phyloP scores from a whole-genome alignment of 1,140 invertebrate genomes.

The Dreissena rostriformis region DNA sequence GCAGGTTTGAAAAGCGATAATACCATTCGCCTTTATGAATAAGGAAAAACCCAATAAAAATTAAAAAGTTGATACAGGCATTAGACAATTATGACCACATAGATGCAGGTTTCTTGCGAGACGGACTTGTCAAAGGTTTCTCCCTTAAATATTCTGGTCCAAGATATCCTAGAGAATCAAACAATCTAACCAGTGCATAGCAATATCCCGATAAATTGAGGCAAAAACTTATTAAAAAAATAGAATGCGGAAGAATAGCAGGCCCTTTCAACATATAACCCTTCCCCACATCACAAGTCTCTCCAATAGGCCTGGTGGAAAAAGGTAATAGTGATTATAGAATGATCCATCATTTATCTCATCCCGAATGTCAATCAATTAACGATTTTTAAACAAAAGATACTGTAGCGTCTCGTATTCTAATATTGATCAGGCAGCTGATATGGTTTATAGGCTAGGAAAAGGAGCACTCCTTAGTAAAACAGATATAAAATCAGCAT shows the following conservation, averaged over 20 bases:
- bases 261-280: conserved; percentile 5
- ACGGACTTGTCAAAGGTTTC: not conserved
- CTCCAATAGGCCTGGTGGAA: conserved; percentile 3
- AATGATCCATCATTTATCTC: conserved; percentile 33
- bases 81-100: no score
- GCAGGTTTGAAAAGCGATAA: no score
- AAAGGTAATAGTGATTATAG: conserved; percentile 30
- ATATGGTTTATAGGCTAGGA: conserved; percentile 6
- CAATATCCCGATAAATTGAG: not conserved
- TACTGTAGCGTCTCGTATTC: conserved; percentile 19
- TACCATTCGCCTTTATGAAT: no score
- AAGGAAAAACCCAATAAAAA: no score
- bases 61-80: no score
- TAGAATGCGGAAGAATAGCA: not conserved
- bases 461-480: not conserved
- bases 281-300: conserved; percentile 5
- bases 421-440: conserved; percentile 22
- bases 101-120: not conserved
- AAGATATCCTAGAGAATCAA: not conserved
- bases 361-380: conserved; percentile 1
- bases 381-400: conserved; percentile 37
- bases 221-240: conserved; percentile 27
- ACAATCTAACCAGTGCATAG: conserved; percentile 12
- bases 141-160: conserved; percentile 2
- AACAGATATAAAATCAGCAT: conserved; percentile 1